Conservation (phyloP, 2,888 invertebrate species). For the Trimorus sp. region DNA sequence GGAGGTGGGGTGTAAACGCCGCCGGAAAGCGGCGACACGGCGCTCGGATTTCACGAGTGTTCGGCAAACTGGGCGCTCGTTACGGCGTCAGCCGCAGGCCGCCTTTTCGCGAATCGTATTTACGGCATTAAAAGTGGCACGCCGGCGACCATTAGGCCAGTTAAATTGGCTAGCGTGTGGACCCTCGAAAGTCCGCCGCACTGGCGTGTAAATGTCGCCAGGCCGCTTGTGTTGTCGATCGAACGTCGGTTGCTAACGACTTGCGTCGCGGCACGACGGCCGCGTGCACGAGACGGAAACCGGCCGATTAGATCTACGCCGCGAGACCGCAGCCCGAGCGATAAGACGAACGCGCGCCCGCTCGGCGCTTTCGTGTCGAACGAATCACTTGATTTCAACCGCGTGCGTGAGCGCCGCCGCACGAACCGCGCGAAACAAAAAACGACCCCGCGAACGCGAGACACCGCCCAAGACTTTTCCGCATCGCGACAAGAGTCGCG, state of each 20-base stretch:
- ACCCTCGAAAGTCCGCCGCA: constrained; percentile 56
- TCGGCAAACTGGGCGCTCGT: constrained; percentile 29
- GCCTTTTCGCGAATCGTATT: constrained; percentile 57
- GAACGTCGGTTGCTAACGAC: constrained; percentile 49
- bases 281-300: constrained; percentile 62
- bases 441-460: too few species aligned
- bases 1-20: too few species aligned
- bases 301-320: constrained; percentile 71
- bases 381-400: constrained; percentile 11
- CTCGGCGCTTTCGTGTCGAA: constrained; percentile 75
- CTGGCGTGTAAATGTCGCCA: constrained; percentile 66
- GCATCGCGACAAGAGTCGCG: too few species aligned
- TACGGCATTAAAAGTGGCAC: constrained; percentile 59
- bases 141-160: constrained; percentile 41
- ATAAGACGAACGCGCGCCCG: constrained; percentile 73
- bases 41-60: too few species aligned
- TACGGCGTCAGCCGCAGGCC: constrained; percentile 30
- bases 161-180: constrained; percentile 66
- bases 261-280: constrained; percentile 38
- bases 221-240: constrained; percentile 45
- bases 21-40: too few species aligned
- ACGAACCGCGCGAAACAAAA: too few species aligned
- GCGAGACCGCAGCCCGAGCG: constrained; percentile 66
- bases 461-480: too few species aligned
- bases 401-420: too few species aligned